Conservation (phyloP, 2,888 invertebrate species). For the Cecidostiba fungosa region DNA sequence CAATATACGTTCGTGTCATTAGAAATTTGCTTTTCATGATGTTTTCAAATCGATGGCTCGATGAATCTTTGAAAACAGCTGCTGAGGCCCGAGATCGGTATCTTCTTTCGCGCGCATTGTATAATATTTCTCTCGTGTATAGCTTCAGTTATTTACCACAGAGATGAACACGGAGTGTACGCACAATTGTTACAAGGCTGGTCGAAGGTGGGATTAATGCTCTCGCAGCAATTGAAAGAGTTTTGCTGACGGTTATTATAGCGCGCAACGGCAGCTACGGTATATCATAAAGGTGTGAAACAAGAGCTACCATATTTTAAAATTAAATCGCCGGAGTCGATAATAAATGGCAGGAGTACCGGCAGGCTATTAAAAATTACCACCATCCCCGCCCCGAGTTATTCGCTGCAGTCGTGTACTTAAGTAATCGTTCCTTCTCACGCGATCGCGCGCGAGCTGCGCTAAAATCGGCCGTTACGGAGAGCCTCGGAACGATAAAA, state of each 20-base stretch:
- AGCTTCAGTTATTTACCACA: no score
- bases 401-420: neutral
- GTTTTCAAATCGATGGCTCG: no score
- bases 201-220: no score
- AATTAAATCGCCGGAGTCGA: neutral
- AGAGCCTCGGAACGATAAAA: neutral
- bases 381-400: neutral
- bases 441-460: neutral
- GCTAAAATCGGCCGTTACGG: neutral
- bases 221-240: no score
- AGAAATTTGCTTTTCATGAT: no score
- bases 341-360: neutral
- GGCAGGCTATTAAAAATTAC: neutral
- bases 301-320: neutral
- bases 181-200: no score
- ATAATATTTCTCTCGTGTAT: no score
- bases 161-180: no score
- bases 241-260: no score
- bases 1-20: neutral
- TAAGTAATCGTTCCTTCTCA: neutral
- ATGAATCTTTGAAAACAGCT: no score
- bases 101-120: no score
- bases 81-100: no score
- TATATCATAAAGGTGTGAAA: neutral
- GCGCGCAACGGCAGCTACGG: neutral